phyloP scores from a whole-genome alignment of 2,113 vertebrate species.

The Oncorhynchus keta region DNA sequence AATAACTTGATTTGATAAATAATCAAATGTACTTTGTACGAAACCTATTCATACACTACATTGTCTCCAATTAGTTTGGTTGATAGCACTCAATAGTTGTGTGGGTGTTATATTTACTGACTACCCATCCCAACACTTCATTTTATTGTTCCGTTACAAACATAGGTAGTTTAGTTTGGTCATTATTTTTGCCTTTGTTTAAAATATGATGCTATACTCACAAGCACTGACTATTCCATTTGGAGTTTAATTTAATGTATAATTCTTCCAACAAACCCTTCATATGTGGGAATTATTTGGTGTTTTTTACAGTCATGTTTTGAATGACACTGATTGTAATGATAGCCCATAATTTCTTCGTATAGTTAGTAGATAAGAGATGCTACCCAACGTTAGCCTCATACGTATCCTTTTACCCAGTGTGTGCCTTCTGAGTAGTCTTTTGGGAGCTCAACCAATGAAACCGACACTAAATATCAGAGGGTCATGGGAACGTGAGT shows the following conservation, averaged over 20 bases:
- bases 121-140: no score
- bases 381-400: neutral
- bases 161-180: no score
- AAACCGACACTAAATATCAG: neutral
- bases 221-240: constrained; percentile 6
- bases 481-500: neutral
- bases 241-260: neutral
- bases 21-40: constrained; percentile 76
- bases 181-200: neutral
- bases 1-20: constrained; percentile 32
- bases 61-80: constrained; percentile 57
- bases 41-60: constrained; percentile 56
- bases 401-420: neutral
- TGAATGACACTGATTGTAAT: neutral
- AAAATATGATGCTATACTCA: neutral
- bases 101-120: no score
- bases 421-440: constrained; percentile 1
- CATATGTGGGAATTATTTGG: neutral
- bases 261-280: neutral
- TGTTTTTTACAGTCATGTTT: neutral
- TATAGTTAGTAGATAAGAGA: neutral
- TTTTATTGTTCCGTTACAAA: neutral
- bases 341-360: neutral
- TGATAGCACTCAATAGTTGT: no score
- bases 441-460: neutral